These are phyloP conservation scores for Abscondita cerata DNA, from an alignment of 2,888 invertebrate genomes.

Conservation along the genomic window DNA sequence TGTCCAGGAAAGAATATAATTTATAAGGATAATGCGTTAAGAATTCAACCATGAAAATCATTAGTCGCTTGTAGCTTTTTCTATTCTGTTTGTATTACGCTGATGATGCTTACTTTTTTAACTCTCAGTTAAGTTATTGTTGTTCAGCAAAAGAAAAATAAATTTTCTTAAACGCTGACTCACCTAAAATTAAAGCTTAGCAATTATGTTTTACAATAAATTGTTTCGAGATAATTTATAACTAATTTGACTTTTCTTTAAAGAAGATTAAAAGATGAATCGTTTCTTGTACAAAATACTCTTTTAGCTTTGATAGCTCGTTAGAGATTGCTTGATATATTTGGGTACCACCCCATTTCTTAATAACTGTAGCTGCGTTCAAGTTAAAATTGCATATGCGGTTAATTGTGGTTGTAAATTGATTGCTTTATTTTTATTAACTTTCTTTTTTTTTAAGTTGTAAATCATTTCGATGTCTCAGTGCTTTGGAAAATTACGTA, in stretches of 20 bases:
- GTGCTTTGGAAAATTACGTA: too few species aligned
- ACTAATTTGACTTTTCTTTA: constrained; percentile 8
- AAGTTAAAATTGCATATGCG: constrained; percentile 14
- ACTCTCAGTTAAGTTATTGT: background rate
- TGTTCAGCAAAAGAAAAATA: too few species aligned
- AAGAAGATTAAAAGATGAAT: background rate
- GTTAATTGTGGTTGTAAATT: constrained; percentile 23
- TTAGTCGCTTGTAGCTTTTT: constrained; percentile 9
- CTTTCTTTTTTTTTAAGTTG: background rate
- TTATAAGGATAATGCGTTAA: constrained; percentile 21
- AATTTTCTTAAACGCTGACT: too few species aligned
- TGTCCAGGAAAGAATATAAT: constrained; percentile 19
- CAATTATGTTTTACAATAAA: background rate
- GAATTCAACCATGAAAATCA: constrained; percentile 19
- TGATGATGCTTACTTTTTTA: background rate
- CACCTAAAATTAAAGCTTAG: background rate
- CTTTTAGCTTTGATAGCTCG: constrained; percentile 23
- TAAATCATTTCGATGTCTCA: too few species aligned
- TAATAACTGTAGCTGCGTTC: constrained; percentile 15
- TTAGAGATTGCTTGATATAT: constrained; percentile 25
- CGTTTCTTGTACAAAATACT: constrained; percentile 10
- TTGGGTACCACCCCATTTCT: constrained; percentile 21
- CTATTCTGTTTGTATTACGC: constrained; percentile 5
- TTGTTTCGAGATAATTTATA: constrained; percentile 13
- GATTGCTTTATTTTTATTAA: constrained; percentile 15